A percentile compares a stretch with the other conserved stretches of the same genome.
Evolutionary conservation across 2,797 vertebrate species (phyloP).

Genomic region (Cossypha dichroa): DNA sequence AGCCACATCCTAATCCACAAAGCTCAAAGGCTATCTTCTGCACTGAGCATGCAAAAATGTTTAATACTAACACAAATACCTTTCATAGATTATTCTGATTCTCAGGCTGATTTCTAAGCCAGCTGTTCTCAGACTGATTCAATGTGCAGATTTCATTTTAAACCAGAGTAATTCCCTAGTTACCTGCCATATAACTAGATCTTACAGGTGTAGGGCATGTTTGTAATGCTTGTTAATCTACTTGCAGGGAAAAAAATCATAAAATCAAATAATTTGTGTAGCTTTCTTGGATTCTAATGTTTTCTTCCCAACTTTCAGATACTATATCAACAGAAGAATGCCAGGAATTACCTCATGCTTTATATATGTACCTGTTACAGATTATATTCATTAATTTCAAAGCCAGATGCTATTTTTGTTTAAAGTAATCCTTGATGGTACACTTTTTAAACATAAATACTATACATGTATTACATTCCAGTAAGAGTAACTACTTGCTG

Average conservation of each 20-base stretch:
- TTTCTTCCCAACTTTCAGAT: constrained; percentile 70
- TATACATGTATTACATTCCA: background rate
- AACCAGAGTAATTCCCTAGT: constrained; percentile 75
- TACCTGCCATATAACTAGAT: constrained; percentile 68
- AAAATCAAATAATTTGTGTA: constrained; percentile 71
- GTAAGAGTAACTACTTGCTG: background rate
- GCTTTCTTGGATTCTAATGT: constrained; percentile 66
- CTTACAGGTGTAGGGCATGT: constrained; percentile 78
- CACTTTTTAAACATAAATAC: background rate
- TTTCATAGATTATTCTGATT: constrained; percentile 72
- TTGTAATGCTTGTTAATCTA: constrained; percentile 70
- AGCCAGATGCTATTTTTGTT: constrained; percentile 73
- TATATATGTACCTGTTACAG: constrained; percentile 75
- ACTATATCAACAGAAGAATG: constrained; percentile 68
- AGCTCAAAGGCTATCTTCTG: constrained; percentile 54
- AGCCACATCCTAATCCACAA: constrained; percentile 19
- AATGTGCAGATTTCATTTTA: constrained; percentile 74
- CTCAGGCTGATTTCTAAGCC: constrained; percentile 75
- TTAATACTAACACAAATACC: constrained; percentile 72
- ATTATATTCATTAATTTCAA: constrained; percentile 77
- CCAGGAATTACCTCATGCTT: constrained; percentile 79
- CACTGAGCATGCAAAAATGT: constrained; percentile 65
- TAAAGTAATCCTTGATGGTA: constrained; percentile 34
- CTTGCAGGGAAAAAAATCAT: constrained; percentile 58
- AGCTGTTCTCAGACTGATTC: constrained; percentile 78